Evolutionary conservation across 2,113 vertebrate species (phyloP), one percentile per base, ranked within the genome.

Genomic region (Hemichromis elongatus): DNA sequence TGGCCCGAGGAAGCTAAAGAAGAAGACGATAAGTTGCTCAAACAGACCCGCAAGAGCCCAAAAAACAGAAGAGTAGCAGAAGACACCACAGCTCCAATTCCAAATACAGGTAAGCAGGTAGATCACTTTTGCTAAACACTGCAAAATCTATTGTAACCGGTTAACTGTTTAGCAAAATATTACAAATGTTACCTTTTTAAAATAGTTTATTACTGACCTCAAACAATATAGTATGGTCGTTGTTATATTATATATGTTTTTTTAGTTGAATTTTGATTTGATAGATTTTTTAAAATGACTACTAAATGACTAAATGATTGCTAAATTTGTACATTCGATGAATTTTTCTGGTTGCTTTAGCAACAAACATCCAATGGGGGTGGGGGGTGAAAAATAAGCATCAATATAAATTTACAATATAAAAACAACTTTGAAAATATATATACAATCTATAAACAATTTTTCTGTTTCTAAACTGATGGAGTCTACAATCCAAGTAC

Each of bases 51-150:
- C 94, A 88, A 95, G 95, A 89, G 94, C 94, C 9, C 89, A 96
- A 95, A 89, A 95, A 96, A 96, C 89, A 95, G 88, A 96, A 92
- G 24, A 89, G 93, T 83, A 68, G 93, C 85, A 96, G 96, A 88
- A 85, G 87, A 33, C 35, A 61, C 37, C 92, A 82, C 79, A 90
- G 93, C 82, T 96, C 95, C 80, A 95, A 96, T 5, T 18, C 7
- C n/a, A 37, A 16, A 57, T 3, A 47, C 93, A 96, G 97, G 98
- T 98, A 95, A 95, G 94, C 92, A 18, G 11, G 59, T 40, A 54
- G 40, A 37, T 30, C 12, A 3, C 42, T 50, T 3, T 73, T 24
- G 11, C 42, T 21, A 37, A 63, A 63, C 33, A 8, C 59, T 0
- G 59, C 59, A 37, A 13, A 63, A 37, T 37, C 33, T 63, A 33